Conservation (phyloP, 1,140 invertebrate species). For the Formica selysi region DNA sequence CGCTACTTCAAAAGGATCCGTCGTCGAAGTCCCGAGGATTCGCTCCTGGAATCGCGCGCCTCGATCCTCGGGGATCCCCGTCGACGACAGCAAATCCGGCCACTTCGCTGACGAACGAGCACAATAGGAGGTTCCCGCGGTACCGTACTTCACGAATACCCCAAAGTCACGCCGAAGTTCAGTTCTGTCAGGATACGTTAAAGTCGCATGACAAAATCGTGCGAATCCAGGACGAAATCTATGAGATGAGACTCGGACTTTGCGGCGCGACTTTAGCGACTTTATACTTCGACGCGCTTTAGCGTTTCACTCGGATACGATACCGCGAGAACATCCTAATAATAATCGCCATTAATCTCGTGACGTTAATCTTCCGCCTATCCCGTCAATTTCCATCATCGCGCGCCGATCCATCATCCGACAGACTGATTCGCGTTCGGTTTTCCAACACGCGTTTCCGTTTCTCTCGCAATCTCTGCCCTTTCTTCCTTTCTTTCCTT, state of each 20-base stretch:
- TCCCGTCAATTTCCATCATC: conserved; percentile 36
- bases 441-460: conserved; percentile 32
- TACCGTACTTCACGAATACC: background rate
- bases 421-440: background rate
- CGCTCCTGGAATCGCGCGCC: background rate
- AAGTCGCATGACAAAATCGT: background rate
- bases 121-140: conserved; percentile 10
- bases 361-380: conserved; percentile 10
- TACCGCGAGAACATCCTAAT: conserved; percentile 17
- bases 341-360: conserved; percentile 20
- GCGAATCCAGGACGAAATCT: background rate
- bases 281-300: background rate
- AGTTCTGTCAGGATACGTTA: background rate
- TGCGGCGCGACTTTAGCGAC: too few relatives aligned
- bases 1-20: conserved; percentile 22
- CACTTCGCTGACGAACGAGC: conserved; percentile 37
- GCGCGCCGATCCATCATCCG: conserved; percentile 44
- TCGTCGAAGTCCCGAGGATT: conserved; percentile 6
- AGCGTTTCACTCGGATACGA: background rate
- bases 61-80: background rate
- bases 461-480: conserved; percentile 21
- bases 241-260: too few relatives aligned
- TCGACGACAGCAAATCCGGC: conserved; percentile 36
- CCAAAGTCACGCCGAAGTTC: background rate
- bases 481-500: conserved; percentile 50